phyloP scores from a whole-genome alignment of 2,113 vertebrate species.

The Acinonyx jubatus region DNA sequence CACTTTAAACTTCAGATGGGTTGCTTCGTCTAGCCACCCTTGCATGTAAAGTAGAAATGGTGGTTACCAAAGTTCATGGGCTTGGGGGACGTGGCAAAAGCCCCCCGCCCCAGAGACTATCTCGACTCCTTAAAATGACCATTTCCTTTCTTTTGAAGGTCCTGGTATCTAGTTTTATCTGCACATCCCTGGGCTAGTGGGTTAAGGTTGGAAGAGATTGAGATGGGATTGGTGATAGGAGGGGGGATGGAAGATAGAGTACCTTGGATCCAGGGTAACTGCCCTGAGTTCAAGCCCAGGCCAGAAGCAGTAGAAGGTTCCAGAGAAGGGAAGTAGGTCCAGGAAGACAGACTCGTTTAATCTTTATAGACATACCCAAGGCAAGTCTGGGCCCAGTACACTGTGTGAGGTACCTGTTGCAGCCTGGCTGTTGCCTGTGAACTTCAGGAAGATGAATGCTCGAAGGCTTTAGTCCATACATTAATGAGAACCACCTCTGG shows the following conservation, averaged over 20 bases:
- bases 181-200: background rate
- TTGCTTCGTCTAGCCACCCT: background rate
- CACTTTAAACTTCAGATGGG: background rate
- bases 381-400: background rate
- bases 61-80: background rate
- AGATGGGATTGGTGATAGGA: background rate
- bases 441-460: background rate
- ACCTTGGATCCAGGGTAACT: background rate
- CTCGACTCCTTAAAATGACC: background rate
- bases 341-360: constrained; percentile 5
- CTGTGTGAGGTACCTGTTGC: background rate
- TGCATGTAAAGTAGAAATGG: background rate
- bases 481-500: background rate
- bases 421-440: background rate
- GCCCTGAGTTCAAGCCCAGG: background rate
- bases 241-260: background rate
- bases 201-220: background rate
- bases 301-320: background rate
- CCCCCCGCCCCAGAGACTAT: background rate
- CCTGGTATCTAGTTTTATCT: background rate
- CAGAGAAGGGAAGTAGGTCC: background rate
- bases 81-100: background rate
- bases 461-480: background rate
- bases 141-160: background rate
- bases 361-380: background rate